These are phyloP conservation scores for Eptesicus fuscus DNA, from an alignment of 2,113 vertebrate genomes.

Conservation along the genomic window DNA sequence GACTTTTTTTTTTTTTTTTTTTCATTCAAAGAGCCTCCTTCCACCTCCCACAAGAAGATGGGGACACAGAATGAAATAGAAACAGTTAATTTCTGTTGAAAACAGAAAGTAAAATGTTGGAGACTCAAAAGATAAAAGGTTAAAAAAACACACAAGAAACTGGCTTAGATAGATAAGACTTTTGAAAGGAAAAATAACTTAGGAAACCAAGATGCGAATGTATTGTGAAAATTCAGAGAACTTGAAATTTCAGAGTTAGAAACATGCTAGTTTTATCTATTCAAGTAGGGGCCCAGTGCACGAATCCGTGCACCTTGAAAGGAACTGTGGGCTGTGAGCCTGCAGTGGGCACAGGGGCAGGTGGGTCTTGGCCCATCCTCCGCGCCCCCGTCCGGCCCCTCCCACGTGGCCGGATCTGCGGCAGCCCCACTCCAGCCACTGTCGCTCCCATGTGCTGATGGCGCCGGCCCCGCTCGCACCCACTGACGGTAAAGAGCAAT, in stretches of 20 bases:
- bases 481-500: too few species aligned
- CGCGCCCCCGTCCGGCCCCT: too few species aligned
- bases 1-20: neutral
- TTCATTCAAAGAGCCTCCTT: neutral
- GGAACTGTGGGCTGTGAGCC: too few species aligned
- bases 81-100: neutral
- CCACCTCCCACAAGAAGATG: neutral
- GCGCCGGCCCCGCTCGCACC: too few species aligned
- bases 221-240: neutral
- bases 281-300: too few species aligned
- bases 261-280: too few species aligned
- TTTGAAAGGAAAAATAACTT: neutral
- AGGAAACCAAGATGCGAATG: neutral
- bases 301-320: too few species aligned
- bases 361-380: too few species aligned
- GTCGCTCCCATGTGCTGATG: too few species aligned
- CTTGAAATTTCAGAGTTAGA: neutral
- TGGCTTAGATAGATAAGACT: neutral
- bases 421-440: too few species aligned
- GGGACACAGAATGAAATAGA: neutral
- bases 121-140: neutral
- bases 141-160: neutral
- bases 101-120: neutral
- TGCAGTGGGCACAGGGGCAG: too few species aligned
- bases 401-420: fast-evolving